Evolutionary conservation across 64 coral and sea anemone species (phyloP), one percentile per base, ranked within the genome.

Genomic region (Stichodactyla mertensii): DNA sequence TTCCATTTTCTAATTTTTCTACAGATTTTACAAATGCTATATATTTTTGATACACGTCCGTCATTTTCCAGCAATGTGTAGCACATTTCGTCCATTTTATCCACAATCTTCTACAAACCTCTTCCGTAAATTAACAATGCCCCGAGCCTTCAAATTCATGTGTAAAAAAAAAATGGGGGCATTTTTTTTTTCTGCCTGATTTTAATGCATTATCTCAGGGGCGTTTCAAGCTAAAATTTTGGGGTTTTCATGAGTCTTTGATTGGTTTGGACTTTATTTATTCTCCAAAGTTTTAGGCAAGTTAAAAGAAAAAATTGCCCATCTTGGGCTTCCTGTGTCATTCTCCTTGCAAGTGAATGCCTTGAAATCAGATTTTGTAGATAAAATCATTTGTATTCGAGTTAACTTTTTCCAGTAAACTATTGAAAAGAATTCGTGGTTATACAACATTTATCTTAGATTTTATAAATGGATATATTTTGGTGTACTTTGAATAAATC

Each of bases 361-460:
- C 69, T 74, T 31, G 26, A 26, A 7, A 26, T 74, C 12, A 5
- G 4, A 74, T 74, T 74, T 74, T 74, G 69, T 74, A 74, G 69
- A 74, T 74, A 74, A 27, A 27, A 74, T 27, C 69, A 74, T 74
- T 74, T 74, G 24, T 74, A 74, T 74, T 74, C 69, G 36, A 74
- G 69, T 7, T 27, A 13, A 74, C n/a, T 31, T 28, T 45, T 74
- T 31, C 23, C 69, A 74, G 9, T 74, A 74, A 74, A 74, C 69
- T 74, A 74, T 74, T 74, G 64, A 26, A 74, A 10, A 74, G 23
- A 31, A 74, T 74, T 74, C 27, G 69, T 31, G 19, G 69, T 31
- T 69, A 69, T 8, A 22, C 22, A 74, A 31, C 69, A 36, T 27
- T 28, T 4, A 66, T 7, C 12, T 26, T 74, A 31, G 69, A 74